Evolutionary conservation across 2,113 vertebrate genomes (phyloP), one percentile per base, ranked within the genome.

Genomic region (Epinephelus cyanopodus): DNA sequence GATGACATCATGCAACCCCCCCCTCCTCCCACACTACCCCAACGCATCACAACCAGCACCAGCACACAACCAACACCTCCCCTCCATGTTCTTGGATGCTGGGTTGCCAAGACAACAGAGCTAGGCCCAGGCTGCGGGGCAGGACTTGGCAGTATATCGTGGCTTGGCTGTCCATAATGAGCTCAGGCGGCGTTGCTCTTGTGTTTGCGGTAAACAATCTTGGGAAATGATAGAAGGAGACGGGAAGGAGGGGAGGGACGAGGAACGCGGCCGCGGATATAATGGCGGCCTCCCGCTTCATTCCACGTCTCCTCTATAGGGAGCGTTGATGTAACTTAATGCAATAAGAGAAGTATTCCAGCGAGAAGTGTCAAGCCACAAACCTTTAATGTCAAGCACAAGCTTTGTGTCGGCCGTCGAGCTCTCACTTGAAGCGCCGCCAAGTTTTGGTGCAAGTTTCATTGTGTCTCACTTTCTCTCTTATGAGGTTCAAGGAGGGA

Each of bases 61-160:
- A 67, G 76, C 79, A 68, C 63, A 68, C 62, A 69, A 57, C 60
- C 45, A 13, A 65, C 57, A 37, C 78, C 52, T 85, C 88, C 82
- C 75, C 86, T 90, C 84, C 82, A 56, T 82, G 87, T 83, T 89
- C 95, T 87, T 90, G 96, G 97, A 96, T 95, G 94, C 91, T 93
- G 93, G 12, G 96, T 97, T 96, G 94, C 95, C 94, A 86, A 76
- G 96, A 95, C 79, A 87, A 97, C 95, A 60, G 92, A 75, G 90
- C 92, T 91, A 89, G 94, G 89, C 90, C 89, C 82, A 82, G 81
- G 89, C 50, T 80, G 88, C 82, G 90, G 94, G 95, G 94, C 95
- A 94, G 95, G 92, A 92, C 94, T 95, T 95, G 92, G 94, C 94
- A 94, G 52, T 33, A 37, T 37, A 17, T 77, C 47, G 85, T 86